Evolutionary conservation across 2,113 vertebrate species (phyloP), one percentile per base, ranked within the genome.

Genomic region (Butastur rufipennis): DNA sequence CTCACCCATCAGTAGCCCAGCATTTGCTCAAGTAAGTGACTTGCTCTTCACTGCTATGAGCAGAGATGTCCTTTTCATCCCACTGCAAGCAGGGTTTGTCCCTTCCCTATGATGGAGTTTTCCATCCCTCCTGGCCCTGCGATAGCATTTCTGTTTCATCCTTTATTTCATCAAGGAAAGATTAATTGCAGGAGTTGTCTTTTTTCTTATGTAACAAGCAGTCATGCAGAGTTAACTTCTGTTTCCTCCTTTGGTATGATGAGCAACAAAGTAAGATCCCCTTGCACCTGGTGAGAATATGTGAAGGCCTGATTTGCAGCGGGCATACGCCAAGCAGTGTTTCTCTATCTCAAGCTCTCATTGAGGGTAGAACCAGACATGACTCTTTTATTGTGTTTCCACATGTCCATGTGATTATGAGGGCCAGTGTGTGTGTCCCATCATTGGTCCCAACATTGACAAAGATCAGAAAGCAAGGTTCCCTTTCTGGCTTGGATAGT

Each of bases 1-100:
- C 99, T 1, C 99, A 99, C 98, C 95, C 98, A 6, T 99, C 99
- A 0, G 99, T 99, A 45, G 98, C 98, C 2, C 97, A 95, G 42
- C 99, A 98, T 87, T 93, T 99, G 88, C 97, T 99, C 92, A 99
- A 97, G 99, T 99, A 86, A 98, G 99, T 67, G 67, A 2, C 52
- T 4, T 4, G 22, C 65, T 43, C 62, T 31, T 36, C 0, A 0
- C 40, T 10, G 50, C 0, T 2, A 0, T 2, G 7, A 29, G 53
- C 59, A 42, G 29, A 72, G 38, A 3, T 10, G 34, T 9, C 50
- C 14, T 38, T 27, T 16, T 7, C 38, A 4, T 17, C 42, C 29
- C 10, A 8, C 9, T 5, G 1, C 9, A 4, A 7, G 26, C 31
- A 27, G 36, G 0, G 7, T 6, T 42, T 62, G 40, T 61, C 40